phyloP scores from a whole-genome alignment of 2,797 vertebrate species.

The Sciaenops ocellatus region DNA sequence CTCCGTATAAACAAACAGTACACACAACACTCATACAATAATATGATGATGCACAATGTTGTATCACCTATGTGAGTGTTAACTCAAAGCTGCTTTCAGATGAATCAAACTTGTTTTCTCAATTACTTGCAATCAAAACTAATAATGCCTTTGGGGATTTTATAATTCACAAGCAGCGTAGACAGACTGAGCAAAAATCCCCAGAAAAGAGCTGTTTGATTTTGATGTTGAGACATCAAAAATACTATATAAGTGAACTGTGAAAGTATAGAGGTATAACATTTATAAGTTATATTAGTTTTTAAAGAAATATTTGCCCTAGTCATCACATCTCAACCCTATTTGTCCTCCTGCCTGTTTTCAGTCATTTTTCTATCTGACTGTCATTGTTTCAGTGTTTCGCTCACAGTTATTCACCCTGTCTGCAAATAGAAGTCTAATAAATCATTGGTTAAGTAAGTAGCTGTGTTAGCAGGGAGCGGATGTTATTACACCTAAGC shows the following conservation, averaged over 20 bases:
- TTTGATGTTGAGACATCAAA: too few relatives aligned
- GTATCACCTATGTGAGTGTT: not conserved
- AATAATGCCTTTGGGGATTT: constrained; percentile 6
- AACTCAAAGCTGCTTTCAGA: constrained; percentile 8
- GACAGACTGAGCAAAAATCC: not conserved
- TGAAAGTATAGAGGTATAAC: too few relatives aligned
- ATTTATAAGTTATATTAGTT: too few relatives aligned
- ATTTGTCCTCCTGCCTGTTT: not conserved
- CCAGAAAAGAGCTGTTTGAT: not conserved
- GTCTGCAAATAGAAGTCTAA: constrained; percentile 17
- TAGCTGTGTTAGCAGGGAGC: constrained; percentile 15
- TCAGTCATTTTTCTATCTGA: not conserved
- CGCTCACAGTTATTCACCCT: constrained; percentile 13
- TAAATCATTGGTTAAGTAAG: constrained; percentile 42
- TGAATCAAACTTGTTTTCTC: constrained; percentile 4
- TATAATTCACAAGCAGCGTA: not conserved
- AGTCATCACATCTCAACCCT: not conserved
- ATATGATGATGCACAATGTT: not conserved
- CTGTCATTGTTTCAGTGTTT: constrained; percentile 4
- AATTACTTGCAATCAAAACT: constrained; percentile 26
- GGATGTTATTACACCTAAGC: constrained; percentile 33
- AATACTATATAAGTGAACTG: not conserved
- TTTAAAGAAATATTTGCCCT: too few relatives aligned
- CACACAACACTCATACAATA: not conserved
- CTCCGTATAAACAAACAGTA: constrained; percentile 6